Conservation (phyloP, 2,888 invertebrate species). For the Netelia fuscicornis region DNA sequence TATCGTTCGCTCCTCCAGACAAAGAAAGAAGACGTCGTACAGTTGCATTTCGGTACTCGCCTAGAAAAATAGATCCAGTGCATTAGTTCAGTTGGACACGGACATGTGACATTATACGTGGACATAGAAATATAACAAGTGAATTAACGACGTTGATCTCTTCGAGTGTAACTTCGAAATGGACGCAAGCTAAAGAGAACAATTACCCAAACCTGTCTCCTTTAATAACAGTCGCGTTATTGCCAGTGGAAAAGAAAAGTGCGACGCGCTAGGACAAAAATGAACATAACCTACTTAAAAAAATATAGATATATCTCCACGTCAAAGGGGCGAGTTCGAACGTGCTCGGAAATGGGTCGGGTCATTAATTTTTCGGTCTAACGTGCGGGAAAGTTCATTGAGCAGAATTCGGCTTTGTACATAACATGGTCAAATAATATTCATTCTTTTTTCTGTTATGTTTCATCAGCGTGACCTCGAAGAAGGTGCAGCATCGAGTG, state of each 20-base stretch:
- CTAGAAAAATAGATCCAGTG: constrained; percentile 27
- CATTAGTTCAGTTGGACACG: constrained; percentile 16
- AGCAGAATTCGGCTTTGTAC: not conserved
- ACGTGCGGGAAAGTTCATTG: not conserved
- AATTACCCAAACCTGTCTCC: not conserved
- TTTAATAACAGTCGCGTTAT: not conserved
- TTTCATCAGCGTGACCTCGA: not conserved
- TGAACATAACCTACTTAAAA: not conserved
- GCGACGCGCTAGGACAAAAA: not conserved
- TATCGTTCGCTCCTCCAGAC: not conserved
- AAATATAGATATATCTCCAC: not conserved
- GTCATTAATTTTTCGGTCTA: constrained; percentile 10
- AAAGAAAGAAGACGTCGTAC: not conserved
- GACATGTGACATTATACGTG: not conserved
- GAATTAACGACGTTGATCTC: not conserved
- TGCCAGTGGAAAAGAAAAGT: not conserved
- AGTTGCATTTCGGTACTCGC: not conserved
- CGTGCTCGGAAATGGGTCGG: constrained; percentile 28
- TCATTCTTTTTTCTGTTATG: no score
- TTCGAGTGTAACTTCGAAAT: constrained; percentile 27
- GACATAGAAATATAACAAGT: not conserved
- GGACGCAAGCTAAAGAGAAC: constrained; percentile 20
- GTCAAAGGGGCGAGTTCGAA: not conserved
- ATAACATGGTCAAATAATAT: no score
- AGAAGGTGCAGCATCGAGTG: not conserved